A percentile compares a stretch with the other conserved stretches of the same genome.
phyloP scores from a whole-genome alignment of 92 coral and sea anemone species.

The Phymanthus crucifer region DNA sequence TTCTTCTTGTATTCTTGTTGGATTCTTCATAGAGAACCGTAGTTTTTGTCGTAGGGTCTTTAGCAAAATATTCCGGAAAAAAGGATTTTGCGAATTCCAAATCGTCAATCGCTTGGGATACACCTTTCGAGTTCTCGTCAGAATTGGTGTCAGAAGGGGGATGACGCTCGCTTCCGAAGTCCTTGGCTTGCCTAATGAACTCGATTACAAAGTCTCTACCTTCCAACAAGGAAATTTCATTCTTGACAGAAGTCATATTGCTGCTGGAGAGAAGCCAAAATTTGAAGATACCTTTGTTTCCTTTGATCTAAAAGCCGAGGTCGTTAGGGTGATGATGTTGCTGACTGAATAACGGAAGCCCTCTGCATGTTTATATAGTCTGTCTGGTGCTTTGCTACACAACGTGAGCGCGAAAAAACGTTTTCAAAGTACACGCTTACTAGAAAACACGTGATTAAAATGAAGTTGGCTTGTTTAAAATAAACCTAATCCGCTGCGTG shows the following conservation, averaged over 20 bases:
- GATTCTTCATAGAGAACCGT: neutral
- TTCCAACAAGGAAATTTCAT: neutral
- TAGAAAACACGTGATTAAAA: no score
- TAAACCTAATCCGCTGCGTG: no score
- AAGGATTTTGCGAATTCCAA: constrained; percentile 4
- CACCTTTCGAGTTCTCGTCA: neutral
- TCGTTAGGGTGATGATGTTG: no score
- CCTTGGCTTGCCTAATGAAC: neutral
- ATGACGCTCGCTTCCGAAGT: neutral
- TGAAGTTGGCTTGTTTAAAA: no score
- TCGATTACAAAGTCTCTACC: neutral
- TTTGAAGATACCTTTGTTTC: no score
- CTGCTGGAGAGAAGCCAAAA: neutral
- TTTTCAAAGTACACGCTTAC: no score
- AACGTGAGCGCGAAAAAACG: no score
- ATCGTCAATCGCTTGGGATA: neutral
- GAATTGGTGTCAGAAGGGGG: neutral
- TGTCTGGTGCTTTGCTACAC: no score
- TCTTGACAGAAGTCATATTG: neutral
- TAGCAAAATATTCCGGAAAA: neutral
- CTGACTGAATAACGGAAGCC: no score
- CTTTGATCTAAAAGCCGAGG: no score
- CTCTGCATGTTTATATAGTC: no score
- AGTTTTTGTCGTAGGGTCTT: neutral
- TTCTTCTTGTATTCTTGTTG: neutral